Base-by-base conservation (phyloP, 2,888 invertebrate genomes). In the Neuroscelio doddi region DNA sequence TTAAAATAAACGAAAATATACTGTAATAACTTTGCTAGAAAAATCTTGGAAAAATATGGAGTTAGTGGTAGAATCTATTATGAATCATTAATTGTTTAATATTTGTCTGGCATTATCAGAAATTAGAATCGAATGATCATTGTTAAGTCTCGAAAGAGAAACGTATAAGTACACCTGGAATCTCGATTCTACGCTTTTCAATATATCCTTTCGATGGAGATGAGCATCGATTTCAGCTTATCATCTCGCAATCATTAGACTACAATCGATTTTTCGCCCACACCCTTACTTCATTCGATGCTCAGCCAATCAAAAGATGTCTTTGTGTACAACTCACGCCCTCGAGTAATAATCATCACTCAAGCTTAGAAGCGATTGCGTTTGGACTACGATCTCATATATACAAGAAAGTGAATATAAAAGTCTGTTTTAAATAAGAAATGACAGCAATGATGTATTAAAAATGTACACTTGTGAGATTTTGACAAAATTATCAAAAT, bases 171-270 rank as follows among this genome's bases (percentile, higher is more conserved):
- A 26, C 29, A 42, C 41, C 39, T 47, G 38, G 50, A 52, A 49
- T 53, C 55, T 51, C 27, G 30, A 56, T 55, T 59, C 50, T 51
- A 64, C 42, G 52, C 61, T 57, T 65, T 65, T 65, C 51, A 59
- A 10, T 16, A 56, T 61, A 56, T 49, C 51, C 44, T 51, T 50
- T 34, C 10, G 39, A 29, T 44, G 56, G 32, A 61, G 65, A 66
- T 47, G 61, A 61, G 57, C 53, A 58, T 53, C 46, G 45, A 66
- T 50, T 66, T 46, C 46, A 38, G 55, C 62, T 57, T 51, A 66
- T 66, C 66, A 66, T 66, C 46, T 51, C 42, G 57, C 41, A 45
- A 62, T 66, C 66, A 66, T 66, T 66, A 66, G 51, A 34, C 39
- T 29, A 56, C 52, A 56, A 65, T 65, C 61, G 59, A 61, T 56